Evolutionary conservation across 2,113 vertebrate species (phyloP), one percentile per base, ranked within the genome.

Genomic region (Mionectes macconnelli): DNA sequence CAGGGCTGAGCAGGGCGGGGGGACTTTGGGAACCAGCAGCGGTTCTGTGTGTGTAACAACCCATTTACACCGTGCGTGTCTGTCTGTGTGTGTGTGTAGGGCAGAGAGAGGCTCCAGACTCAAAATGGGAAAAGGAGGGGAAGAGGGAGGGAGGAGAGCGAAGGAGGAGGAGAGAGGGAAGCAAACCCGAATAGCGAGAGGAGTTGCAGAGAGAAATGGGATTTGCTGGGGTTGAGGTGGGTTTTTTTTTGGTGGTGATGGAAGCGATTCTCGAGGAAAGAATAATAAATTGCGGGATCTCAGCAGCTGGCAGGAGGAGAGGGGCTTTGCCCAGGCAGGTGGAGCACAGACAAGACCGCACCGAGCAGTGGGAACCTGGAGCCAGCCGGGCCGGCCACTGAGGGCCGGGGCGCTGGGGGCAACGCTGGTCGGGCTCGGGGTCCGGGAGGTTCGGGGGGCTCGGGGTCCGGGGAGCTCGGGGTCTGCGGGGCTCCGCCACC

Each of bases 21-120:
- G 81, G 52, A 96, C 89, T 95, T 45, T 45, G 80, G 70, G 78
- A 94, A 89, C 62, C 84, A 80, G 66, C 93, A 81, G 90, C 93
- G 62, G 81, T 50, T 97, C 84, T 70, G 86, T 12, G 81, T 77
- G 78, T 53, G 40, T 37, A 37, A 64, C 69, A 87, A 94, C 25
- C 60, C 95, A 78, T 87, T 81, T 90, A 44, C 44, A 44, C 49
- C 30, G n/a, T 24, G 84, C 39, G 55, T 56, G 74, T 9, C 42
- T 40, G 25, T 21, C 55, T 52, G 24, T 45, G 75, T 35, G 75
- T 49, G 76, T 56, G 94, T 49, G 62, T 3, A n/a, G 44, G 33
- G 62, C 39, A 19, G 35, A 42, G 67, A 56, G 14, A 68, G 17
- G 45, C 18, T 30, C 27, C 25, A 37, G 49, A 82, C 70, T 68